phyloP scores from a whole-genome alignment of 2,113 vertebrate species.

The Cheirogaleus medius region DNA sequence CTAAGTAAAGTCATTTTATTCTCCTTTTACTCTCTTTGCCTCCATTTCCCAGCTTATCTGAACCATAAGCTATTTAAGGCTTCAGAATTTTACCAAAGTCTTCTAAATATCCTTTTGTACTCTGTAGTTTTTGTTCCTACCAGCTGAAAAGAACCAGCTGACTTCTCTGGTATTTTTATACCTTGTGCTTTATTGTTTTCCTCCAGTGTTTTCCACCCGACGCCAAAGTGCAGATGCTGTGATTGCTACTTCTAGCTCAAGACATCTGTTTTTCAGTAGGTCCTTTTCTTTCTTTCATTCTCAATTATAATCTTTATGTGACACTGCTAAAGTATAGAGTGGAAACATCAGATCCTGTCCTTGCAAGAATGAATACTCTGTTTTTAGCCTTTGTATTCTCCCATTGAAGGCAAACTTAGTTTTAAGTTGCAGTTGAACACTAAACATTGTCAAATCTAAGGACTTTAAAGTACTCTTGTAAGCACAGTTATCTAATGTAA shows the following conservation, averaged over 20 bases:
- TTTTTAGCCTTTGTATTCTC: conserved; percentile 29
- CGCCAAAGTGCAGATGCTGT: conserved; percentile 37
- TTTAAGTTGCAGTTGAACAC: background rate
- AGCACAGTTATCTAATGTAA: background rate
- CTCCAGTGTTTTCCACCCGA: background rate
- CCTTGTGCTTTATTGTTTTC: conserved; percentile 58
- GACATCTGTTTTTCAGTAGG: conserved; percentile 44
- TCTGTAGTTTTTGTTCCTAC: conserved; percentile 44
- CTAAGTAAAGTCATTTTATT: background rate
- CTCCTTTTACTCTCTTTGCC: background rate
- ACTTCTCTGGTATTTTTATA: conserved; percentile 70
- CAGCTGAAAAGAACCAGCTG: conserved; percentile 61
- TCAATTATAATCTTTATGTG: conserved; percentile 7
- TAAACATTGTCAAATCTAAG: background rate
- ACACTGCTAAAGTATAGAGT: background rate
- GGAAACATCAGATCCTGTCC: background rate
- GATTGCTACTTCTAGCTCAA: conserved; percentile 52
- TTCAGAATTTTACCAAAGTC: conserved; percentile 18
- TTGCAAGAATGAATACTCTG: background rate
- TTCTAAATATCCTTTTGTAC: conserved; percentile 57
- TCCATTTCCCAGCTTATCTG: conserved; percentile 9
- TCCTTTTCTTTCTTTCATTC: conserved; percentile 47
- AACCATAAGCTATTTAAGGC: conserved; percentile 48
- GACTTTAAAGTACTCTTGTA: background rate
- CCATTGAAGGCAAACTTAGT: background rate